These are phyloP conservation scores for Neofelis nebulosa DNA, from an alignment of 2,113 vertebrate genomes.

Conservation along the genomic window DNA sequence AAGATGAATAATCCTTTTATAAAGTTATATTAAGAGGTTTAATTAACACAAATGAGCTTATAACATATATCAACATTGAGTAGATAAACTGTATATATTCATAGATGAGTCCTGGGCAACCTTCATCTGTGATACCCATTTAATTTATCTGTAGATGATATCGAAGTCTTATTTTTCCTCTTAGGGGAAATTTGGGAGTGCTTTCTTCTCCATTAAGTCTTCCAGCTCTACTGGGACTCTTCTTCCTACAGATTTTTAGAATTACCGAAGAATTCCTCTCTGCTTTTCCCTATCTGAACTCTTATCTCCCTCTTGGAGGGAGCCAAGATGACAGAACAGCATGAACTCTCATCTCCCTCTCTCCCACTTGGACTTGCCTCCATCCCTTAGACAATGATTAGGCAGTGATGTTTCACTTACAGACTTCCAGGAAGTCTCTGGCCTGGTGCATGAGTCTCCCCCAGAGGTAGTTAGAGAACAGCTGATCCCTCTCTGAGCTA, in stretches of 20 bases:
- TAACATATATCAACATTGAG: constrained; percentile 8
- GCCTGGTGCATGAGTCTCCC: not conserved
- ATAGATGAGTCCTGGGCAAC: not conserved
- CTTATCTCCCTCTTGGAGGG: no score
- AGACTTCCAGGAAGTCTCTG: not conserved
- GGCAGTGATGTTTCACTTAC: not conserved
- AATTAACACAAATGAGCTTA: not conserved
- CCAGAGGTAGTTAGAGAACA: not conserved
- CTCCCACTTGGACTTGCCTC: not conserved
- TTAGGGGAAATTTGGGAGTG: not conserved
- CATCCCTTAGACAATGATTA: not conserved
- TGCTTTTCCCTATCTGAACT: not conserved
- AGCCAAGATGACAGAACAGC: no score
- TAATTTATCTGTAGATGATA: not conserved
- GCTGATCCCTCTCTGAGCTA: not conserved
- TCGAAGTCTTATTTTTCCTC: not conserved
- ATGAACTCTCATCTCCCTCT: not conserved
- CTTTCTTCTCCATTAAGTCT: not conserved
- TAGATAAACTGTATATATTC: not conserved
- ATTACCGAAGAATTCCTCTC: not conserved
- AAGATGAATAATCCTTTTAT: not conserved
- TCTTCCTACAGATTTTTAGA: not conserved
- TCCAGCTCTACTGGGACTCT: not conserved
- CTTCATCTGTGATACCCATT: not conserved
- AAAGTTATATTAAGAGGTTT: not conserved